Evolutionary conservation across 2,113 vertebrate genomes (phyloP), one percentile per base, ranked within the genome.

Genomic region (Cephalopterus ornatus): DNA sequence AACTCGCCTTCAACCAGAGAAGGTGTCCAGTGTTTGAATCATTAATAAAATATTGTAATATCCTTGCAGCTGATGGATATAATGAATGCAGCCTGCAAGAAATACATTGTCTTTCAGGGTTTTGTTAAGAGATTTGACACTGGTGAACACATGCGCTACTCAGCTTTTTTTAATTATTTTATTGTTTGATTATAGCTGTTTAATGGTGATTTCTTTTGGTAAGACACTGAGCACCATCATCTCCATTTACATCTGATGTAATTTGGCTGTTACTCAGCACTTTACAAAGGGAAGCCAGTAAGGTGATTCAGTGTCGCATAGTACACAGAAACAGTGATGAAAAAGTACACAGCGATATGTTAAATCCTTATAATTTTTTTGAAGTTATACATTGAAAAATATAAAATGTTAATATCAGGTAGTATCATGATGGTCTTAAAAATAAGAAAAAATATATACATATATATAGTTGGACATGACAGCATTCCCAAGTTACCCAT

Each of bases 351-450:
- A 71, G 63, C 67, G 42, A 55, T 87, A 53, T 84, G 65, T 85
- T 88, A 91, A 95, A 95, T 95, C 59, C 62, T 79, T 93, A 14
- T 17, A 5, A 41, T 83, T 73, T 73, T 74, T 62, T 85, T 74
- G 14, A 89, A 65, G 24, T 56, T 97, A 37, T 44, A 71, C 28
- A 28, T 95, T 89, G 52, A 75, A 76, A 94, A 89, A 82, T 92
- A 89, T 75, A 19, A 92, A 76, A 91, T 85, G 39, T 70, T 96
- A 93, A 77, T 96, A 88, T 93, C 95, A 88, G 63, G 81, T 97
- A 92, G 47, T 88, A 73, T 96, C 78, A 84, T 85, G 53, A 95
- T 93, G 81, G 86, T 97, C 96, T 97, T 97, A 97, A 96, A 95
- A 85, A 46, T n/a, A 68, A 85, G 67, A 82, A 88, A 74, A 59